A percentile compares a stretch with the other conserved stretches of the same genome.
These are phyloP conservation scores for Siniperca undulata DNA, from an alignment of 2,797 vertebrate genomes.

Conservation along the genomic window DNA sequence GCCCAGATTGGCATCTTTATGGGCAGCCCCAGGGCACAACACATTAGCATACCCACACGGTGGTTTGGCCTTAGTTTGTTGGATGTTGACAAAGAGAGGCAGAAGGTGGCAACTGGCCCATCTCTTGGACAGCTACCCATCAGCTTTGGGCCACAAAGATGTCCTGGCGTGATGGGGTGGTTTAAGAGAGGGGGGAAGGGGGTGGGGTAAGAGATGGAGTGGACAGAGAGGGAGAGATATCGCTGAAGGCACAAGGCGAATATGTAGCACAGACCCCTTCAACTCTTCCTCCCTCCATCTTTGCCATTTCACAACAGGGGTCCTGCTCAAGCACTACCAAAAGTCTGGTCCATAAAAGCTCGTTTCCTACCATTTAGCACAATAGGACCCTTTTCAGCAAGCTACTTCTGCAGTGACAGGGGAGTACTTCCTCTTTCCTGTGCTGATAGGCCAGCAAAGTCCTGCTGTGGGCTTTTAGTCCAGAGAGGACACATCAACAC, in stretches of 20 bases:
- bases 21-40: constrained; percentile 48
- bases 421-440: constrained; percentile 63
- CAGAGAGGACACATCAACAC: constrained; percentile 54
- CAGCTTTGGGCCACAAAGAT: constrained; percentile 66
- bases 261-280: constrained; percentile 38
- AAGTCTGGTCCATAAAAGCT: constrained; percentile 59
- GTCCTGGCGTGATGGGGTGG: constrained; percentile 47
- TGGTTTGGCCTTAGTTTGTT: constrained; percentile 62
- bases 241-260: constrained; percentile 35
- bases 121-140: constrained; percentile 66
- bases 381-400: constrained; percentile 62
- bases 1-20: constrained; percentile 70
- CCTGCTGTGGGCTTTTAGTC: constrained; percentile 67
- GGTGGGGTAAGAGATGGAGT: constrained; percentile 10
- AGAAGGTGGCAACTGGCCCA: constrained; percentile 65
- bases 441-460: constrained; percentile 48
- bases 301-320: constrained; percentile 62
- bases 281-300: constrained; percentile 37
- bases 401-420: constrained; percentile 55
- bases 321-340: constrained; percentile 45
- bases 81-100: constrained; percentile 69
- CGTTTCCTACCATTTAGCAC: constrained; percentile 65
- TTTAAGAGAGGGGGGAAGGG: constrained; percentile 8
- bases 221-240: constrained; percentile 11
- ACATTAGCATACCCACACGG: constrained; percentile 75